These are phyloP conservation scores for Sardinella longiceps DNA, from an alignment of 2,797 vertebrate genomes.

Conservation along the genomic window DNA sequence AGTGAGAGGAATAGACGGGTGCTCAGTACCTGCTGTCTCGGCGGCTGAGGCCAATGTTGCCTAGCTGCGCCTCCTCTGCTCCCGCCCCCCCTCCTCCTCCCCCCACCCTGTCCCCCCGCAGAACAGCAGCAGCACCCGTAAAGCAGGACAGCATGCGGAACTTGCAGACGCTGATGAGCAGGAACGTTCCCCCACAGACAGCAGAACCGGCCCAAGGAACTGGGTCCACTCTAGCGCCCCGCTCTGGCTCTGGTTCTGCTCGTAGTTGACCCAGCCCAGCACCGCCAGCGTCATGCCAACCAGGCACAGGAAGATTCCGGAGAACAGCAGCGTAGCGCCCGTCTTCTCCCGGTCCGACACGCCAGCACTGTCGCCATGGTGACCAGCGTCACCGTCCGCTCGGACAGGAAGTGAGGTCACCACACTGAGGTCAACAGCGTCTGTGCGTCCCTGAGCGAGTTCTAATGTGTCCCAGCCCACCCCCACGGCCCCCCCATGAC, in stretches of 20 bases:
- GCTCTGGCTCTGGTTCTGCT: slow-evolving; percentile 48
- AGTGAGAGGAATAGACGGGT: no score
- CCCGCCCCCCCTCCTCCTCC: neutral
- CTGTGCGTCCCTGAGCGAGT: no score
- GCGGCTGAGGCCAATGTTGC: no score
- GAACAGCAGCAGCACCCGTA: no score
- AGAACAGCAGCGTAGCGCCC: slow-evolving; percentile 76
- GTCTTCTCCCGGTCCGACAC: slow-evolving; percentile 79
- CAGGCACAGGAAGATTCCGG: slow-evolving; percentile 79
- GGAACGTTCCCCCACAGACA: slow-evolving; percentile 81
- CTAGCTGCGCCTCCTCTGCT: neutral
- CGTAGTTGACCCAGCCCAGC: slow-evolving; percentile 80
- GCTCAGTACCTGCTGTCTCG: no score
- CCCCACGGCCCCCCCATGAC: neutral
- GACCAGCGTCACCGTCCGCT: no score
- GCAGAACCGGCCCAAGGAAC: slow-evolving; percentile 82
- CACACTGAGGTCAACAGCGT: slow-evolving; percentile 68
- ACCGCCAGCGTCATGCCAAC: slow-evolving; percentile 79
- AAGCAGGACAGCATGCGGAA: slow-evolving; percentile 77
- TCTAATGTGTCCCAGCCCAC: no score
- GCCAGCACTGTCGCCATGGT: neutral
- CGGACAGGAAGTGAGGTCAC: slow-evolving; percentile 63
- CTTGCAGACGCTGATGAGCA: slow-evolving; percentile 80
- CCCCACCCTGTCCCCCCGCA: no score
- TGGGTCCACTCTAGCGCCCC: slow-evolving; percentile 79